These are phyloP conservation scores for Dysidea cf. avara DNA, from an alignment of 37 sponge, comb jelly and placozoan genomes.

Conservation along the genomic window DNA sequence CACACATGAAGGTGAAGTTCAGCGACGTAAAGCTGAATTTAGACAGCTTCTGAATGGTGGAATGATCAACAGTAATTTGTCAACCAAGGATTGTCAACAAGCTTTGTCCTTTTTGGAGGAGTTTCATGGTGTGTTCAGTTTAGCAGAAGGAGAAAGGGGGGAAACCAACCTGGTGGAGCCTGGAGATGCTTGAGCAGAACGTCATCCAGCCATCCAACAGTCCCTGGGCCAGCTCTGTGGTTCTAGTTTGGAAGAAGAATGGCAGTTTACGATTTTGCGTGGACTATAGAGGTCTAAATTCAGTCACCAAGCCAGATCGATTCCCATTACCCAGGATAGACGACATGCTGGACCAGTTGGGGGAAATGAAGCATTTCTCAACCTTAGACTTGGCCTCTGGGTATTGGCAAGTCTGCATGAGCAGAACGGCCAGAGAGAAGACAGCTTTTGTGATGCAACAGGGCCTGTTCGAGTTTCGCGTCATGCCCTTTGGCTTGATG, in stretches of 20 bases:
- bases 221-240: conserved; percentile 67
- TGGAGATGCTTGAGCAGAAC: conserved; percentile 46
- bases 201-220: conserved; percentile 53
- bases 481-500: too few relatives aligned
- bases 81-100: too few relatives aligned
- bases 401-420: conserved; percentile 53
- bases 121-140: conserved; percentile 34
- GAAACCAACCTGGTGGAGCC: conserved; percentile 38
- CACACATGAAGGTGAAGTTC: background rate
- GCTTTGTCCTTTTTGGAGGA: too few relatives aligned
- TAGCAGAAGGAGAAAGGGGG: conserved; percentile 39
- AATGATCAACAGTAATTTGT: background rate
- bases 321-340: conserved; percentile 58
- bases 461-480: conserved; percentile 57
- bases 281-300: conserved; percentile 47
- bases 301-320: conserved; percentile 55
- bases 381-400: conserved; percentile 66
- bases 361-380: conserved; percentile 32
- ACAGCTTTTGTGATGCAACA: conserved; percentile 51
- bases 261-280: too few relatives aligned
- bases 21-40: background rate
- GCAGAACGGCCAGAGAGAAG: conserved; percentile 39
- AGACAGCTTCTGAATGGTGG: background rate
- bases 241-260: conserved; percentile 62
- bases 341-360: conserved; percentile 66